Evolutionary conservation across 2,113 vertebrate genomes (phyloP), one percentile per base, ranked within the genome.

Genomic region (Sturnus vulgaris): DNA sequence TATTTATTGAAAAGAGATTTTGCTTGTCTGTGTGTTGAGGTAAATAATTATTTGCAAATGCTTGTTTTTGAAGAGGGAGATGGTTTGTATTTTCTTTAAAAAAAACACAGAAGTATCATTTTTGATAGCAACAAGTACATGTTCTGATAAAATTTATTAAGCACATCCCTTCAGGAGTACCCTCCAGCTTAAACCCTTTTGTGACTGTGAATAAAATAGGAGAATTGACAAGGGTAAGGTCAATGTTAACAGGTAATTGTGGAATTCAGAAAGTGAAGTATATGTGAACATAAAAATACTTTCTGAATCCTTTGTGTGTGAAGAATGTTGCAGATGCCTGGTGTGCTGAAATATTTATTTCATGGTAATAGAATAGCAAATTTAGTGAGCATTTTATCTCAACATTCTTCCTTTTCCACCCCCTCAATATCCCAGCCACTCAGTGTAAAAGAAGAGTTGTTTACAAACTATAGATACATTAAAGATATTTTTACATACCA

Each of bases 11-110:
- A 95, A 95, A 78, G 30, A 64, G 73, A 79, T 85, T 94, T 95
- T 96, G 20, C 76, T 64, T 90, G 44, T 84, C 39, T 77, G 14
- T 90, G 37, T 66, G 69, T 77, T 76, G 76, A 82, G 35, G 39
- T 92, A 66, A 75, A 47, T 92, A 86, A 94, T 89, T 95, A 66
- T 59, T 83, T 96, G 28, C 46, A 95, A 95, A 94, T 92, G 60
- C 24, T 90, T 88, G 25, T 86, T 97, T 86, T 86, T 52, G 88
- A 53, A 72, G 42, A 68, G 75, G 80, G 25, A 55, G 72, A 52
- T 92, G 55, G 71, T 64, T 96, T 85, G 21, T 42, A 5, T 81
- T 81, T 76, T 52, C 30, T 23, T 70, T 11, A 23, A 33, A 33
- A 24, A 28, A 33, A 46, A 3, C 8, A 7, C 0, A 0, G 7